Percentiles rank a stretch among this genome's conserved stretches.
Evolutionary conservation across 92 coral and sea anemone genomes (phyloP).

Genomic region (Zoanthus sociatus): DNA sequence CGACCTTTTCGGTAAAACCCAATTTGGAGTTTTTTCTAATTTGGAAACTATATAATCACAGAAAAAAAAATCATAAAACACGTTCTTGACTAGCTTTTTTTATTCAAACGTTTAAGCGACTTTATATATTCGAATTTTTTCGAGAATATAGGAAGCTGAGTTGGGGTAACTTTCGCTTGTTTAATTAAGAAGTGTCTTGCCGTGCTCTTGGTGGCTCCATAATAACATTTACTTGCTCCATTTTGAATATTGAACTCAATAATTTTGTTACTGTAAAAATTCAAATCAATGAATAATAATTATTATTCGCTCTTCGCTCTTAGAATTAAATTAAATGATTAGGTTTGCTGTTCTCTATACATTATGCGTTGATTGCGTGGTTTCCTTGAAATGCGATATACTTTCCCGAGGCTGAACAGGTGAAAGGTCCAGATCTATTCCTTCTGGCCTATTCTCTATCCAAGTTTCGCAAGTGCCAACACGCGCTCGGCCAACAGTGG

Average conservation of each 20-base stretch:
- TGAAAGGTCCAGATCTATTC: not conserved
- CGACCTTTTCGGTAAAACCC: no score
- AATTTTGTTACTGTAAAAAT: no score
- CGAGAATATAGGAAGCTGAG: not conserved
- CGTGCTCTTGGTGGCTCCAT: not conserved
- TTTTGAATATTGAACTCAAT: no score
- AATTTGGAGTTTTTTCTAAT: no score
- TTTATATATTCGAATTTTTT: not conserved
- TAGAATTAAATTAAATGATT: no score
- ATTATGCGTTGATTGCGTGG: slow-evolving; percentile 1
- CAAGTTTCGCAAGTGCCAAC: slow-evolving; percentile 38
- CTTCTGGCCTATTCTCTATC: slow-evolving; percentile 26
- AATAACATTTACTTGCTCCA: not conserved
- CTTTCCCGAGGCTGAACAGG: not conserved
- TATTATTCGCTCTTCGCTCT: not conserved
- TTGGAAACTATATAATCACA: no score
- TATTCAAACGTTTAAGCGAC: not conserved
- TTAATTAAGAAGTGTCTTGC: not conserved
- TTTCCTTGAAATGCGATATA: not conserved
- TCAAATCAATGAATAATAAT: not conserved
- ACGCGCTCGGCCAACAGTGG: slow-evolving; percentile 22
- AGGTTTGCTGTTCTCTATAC: not conserved
- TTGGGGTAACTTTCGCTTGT: slow-evolving; percentile 10
- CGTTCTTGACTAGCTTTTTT: not conserved
- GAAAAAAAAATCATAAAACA: not conserved